Percentiles rank a stretch among this genome's conserved stretches.
Conservation (phyloP, 1,140 invertebrate species). For the Cotesia glomerata region DNA sequence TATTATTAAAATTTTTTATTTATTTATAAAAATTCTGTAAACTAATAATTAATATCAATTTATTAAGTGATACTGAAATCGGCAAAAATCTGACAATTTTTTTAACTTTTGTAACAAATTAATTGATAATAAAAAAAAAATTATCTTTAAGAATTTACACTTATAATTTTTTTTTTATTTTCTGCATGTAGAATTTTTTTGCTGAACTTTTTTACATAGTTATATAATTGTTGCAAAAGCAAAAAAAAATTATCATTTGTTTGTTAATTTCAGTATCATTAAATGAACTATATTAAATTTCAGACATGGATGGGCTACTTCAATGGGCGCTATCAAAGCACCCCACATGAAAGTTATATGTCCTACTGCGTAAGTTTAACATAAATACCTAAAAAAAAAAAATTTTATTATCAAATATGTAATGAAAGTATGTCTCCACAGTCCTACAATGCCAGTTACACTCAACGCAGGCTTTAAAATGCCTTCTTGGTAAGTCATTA, state of each 20-base stretch:
- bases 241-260: no score
- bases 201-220: no score
- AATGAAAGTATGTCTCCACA: slow-evolving; percentile 50
- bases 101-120: no score
- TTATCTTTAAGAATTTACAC: no score
- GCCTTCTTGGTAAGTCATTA: slow-evolving; percentile 82
- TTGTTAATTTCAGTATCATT: neutral
- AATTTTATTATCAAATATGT: neutral
- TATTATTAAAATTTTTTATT: no score
- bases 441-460: slow-evolving; percentile 87
- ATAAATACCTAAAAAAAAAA: neutral
- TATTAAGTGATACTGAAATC: no score
- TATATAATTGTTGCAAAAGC: no score
- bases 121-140: slow-evolving; percentile 9
- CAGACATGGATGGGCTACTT: slow-evolving; percentile 92
- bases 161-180: no score
- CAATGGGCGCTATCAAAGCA: slow-evolving; percentile 78
- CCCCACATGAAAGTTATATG: slow-evolving; percentile 92
- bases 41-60: no score
- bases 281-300: slow-evolving; percentile 41
- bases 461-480: slow-evolving; percentile 91
- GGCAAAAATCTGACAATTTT: no score
- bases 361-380: slow-evolving; percentile 81
- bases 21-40: no score
- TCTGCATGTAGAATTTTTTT: no score